Base-by-base conservation (phyloP, 2,888 invertebrate species). In the Lochmaea capreae region DNA sequence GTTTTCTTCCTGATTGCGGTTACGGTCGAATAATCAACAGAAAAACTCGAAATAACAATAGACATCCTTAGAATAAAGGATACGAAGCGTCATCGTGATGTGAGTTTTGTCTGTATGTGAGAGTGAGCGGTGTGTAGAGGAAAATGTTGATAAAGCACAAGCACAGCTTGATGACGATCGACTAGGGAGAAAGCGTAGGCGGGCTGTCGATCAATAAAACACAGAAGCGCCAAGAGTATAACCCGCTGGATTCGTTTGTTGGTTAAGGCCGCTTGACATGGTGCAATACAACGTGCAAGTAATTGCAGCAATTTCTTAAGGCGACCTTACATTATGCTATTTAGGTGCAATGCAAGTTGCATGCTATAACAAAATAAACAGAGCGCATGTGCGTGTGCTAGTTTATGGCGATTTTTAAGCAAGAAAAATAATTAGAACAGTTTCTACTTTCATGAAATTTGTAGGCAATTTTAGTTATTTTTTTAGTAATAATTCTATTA, bases 201-300 rank as follows among this genome's bases (percentile, higher is more conserved):
- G 77, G 77, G 39, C 73, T 74, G 71, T 58, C 76, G 77, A 78
- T 78, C 77, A 78, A 78, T 78, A 78, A 74, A 76, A 75, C 68
- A 67, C 76, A 76, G 77, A 78, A 72, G 71, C 73, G 74, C 72
- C 58, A 71, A 74, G n/a, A n/a, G 72, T 67, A 72, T 73, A 67
- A 52, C 22, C 14, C 10, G 46, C 3, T 46, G 12, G 12, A 46
- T 46, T 46, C 12, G 14, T 46, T 14, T 46, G 26, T 33, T 33
- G 26, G 26, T 26, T 26, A 26, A 3, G n/a, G n/a, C n/a, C n/a
- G n/a, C n/a, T n/a, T n/a, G n/a, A n/a, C n/a, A n/a, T n/a, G n/a
- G n/a, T n/a, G n/a, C n/a, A n/a, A n/a, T n/a, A n/a, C n/a, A n/a
- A n/a, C n/a, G n/a, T n/a, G n/a, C n/a, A n/a, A n/a, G n/a, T n/a